Conservation (phyloP, 2,797 vertebrate genomes). For the Sebastes ruberrimus region DNA sequence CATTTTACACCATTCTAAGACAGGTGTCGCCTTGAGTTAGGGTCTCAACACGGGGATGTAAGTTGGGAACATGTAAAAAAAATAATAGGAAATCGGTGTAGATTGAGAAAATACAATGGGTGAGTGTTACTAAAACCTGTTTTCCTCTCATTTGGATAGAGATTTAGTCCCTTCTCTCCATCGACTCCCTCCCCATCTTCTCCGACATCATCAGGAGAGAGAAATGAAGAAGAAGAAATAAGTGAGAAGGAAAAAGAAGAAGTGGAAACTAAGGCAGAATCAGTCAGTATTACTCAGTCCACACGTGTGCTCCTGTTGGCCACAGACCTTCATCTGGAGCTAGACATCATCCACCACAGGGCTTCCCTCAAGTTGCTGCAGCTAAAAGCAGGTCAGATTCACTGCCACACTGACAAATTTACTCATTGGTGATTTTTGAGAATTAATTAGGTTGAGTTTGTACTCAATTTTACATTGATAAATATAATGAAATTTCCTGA, state of each 20-base stretch:
- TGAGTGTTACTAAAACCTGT: neutral
- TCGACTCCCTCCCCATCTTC: neutral
- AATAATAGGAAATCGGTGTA: neutral
- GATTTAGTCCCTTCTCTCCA: constrained; percentile 4
- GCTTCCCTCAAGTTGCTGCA: constrained; percentile 86
- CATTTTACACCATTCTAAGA: neutral
- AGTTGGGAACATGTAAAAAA: neutral
- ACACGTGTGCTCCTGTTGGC: constrained; percentile 65
- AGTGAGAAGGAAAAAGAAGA: constrained; percentile 23
- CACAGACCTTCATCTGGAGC: constrained; percentile 89
- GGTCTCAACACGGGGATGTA: neutral
- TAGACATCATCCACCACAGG: constrained; percentile 87
- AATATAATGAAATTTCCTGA: neutral
- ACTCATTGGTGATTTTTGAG: neutral
- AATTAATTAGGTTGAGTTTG: neutral
- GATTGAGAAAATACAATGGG: neutral
- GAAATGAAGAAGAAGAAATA: constrained; percentile 4
- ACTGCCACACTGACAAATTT: neutral
- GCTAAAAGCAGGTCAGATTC: constrained; percentile 72
- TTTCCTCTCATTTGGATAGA: constrained; percentile 51
- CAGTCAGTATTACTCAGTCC: constrained; percentile 35
- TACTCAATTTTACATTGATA: neutral
- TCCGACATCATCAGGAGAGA: constrained; percentile 24
- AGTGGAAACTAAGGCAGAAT: constrained; percentile 10
- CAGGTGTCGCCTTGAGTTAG: neutral